phyloP scores from a whole-genome alignment of 2,113 vertebrate species.

The Cephalopterus ornatus region DNA sequence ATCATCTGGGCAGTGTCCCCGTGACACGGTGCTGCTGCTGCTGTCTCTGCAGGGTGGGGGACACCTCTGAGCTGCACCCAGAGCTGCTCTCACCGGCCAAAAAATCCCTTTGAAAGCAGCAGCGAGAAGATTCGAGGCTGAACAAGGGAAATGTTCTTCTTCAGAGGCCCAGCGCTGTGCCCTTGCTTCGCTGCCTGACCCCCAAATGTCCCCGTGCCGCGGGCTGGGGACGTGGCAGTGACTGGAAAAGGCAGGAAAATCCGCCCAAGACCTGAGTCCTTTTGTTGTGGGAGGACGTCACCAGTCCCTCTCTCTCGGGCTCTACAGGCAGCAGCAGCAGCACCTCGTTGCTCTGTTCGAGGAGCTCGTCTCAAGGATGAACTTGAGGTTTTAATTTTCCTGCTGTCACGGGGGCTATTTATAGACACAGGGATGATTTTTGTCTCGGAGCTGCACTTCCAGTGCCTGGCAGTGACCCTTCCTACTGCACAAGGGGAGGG shows the following conservation, averaged over 20 bases:
- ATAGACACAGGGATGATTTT: background rate
- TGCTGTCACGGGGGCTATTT: conserved; percentile 14
- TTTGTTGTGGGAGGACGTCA: background rate
- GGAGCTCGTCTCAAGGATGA: background rate
- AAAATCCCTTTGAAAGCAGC: background rate
- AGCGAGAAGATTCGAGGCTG: background rate
- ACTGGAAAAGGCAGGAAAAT: background rate
- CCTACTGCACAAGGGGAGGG: background rate
- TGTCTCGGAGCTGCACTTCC: background rate
- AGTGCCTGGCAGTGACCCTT: background rate
- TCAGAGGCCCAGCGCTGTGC: background rate
- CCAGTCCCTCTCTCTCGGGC: background rate
- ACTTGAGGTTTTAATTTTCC: conserved; percentile 7
- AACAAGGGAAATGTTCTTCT: background rate
- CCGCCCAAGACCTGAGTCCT: background rate
- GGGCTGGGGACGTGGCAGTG: fast-evolving
- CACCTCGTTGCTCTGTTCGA: background rate
- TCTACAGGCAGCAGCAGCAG: background rate
- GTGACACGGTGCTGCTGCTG: background rate
- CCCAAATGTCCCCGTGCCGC: fast-evolving
- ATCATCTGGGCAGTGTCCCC: background rate
- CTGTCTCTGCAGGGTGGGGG: background rate
- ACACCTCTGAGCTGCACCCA: background rate
- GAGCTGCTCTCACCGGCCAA: background rate
- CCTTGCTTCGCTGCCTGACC: background rate